These are phyloP conservation scores for Saguinus midas DNA, from an alignment of 2,113 vertebrate species.

Conservation along the genomic window DNA sequence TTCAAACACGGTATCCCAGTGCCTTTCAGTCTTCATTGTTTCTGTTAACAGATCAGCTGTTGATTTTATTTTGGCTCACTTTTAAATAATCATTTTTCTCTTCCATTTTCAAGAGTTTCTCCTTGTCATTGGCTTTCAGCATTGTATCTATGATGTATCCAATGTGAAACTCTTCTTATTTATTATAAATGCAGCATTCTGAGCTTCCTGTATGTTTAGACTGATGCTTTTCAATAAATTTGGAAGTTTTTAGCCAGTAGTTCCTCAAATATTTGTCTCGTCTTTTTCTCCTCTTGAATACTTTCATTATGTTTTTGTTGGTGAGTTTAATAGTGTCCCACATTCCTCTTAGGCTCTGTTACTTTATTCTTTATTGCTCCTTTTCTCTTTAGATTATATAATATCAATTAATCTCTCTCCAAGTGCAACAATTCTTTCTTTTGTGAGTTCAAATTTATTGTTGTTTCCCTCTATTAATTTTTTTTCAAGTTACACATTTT, in stretches of 20 bases:
- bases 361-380: background rate
- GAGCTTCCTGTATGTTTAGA: background rate
- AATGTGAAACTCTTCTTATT: background rate
- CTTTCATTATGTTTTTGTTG: background rate
- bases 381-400: background rate
- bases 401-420: background rate
- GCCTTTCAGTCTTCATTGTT: too few species aligned
- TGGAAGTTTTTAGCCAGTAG: background rate
- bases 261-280: background rate
- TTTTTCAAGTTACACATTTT: background rate
- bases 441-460: background rate
- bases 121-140: background rate
- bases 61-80: background rate
- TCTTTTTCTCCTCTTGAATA: background rate
- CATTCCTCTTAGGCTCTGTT: background rate
- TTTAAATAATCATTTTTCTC: background rate
- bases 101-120: background rate
- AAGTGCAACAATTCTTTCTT: background rate
- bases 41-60: background rate
- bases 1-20: background rate
- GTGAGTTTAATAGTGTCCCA: background rate
- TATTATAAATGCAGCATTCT: background rate
- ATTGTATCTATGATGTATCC: background rate
- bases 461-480: background rate
- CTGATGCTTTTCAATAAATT: background rate